These are phyloP conservation scores for Silurus lanzhouensis DNA, from an alignment of 2,797 vertebrate genomes.

Conservation along the genomic window DNA sequence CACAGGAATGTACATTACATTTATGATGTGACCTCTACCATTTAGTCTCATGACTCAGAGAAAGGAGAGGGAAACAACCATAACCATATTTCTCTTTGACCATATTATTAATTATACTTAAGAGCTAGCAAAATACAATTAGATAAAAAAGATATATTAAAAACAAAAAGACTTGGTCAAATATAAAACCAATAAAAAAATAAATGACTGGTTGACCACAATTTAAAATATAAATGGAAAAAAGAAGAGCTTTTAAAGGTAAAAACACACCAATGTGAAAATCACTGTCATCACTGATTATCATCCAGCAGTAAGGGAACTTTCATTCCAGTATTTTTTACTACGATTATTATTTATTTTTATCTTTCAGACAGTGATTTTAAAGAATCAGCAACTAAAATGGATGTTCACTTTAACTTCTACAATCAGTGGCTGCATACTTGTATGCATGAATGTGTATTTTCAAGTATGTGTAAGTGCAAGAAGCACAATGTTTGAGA, in stretches of 20 bases:
- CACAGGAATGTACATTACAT: not conserved
- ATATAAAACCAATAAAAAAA: not conserved
- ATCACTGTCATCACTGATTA: not conserved
- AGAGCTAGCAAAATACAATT: too few species aligned
- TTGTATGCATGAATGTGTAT: not conserved
- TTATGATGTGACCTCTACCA: not conserved
- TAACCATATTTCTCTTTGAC: not conserved
- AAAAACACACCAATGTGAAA: not conserved
- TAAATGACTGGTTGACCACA: not conserved
- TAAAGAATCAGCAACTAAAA: conserved; percentile 15
- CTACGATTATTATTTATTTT: conserved; percentile 17
- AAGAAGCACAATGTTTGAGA: not conserved
- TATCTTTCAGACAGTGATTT: conserved; percentile 2
- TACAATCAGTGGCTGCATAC: not conserved
- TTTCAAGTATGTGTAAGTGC: not conserved
- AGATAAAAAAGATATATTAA: not conserved
- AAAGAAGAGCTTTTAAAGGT: not conserved
- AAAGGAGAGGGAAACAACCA: not conserved
- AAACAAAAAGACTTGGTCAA: not conserved
- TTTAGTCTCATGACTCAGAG: not conserved
- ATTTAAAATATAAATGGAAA: not conserved
- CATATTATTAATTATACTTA: not conserved
- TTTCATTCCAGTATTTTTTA: conserved; percentile 15
- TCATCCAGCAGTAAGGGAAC: not conserved
- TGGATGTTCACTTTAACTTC: not conserved